These are phyloP conservation scores for Leptopilina drosophilae DNA, from an alignment of 2,888 invertebrate genomes.

Conservation along the genomic window DNA sequence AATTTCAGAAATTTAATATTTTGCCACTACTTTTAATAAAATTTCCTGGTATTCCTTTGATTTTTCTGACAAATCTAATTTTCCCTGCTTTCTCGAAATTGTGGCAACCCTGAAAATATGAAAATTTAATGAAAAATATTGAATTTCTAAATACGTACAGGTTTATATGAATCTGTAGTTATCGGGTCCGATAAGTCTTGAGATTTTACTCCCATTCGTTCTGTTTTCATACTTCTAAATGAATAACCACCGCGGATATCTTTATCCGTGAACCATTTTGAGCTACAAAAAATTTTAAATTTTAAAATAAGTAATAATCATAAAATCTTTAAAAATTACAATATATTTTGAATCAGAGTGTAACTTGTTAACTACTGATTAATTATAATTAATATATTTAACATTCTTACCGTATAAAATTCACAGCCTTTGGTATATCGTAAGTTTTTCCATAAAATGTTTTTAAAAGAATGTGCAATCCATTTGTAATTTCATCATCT, in stretches of 20 bases:
- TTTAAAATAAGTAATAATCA: not conserved
- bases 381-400: constrained; percentile 1
- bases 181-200: constrained; percentile 81
- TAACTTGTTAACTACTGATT: not conserved
- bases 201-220: constrained; percentile 78
- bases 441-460: constrained; percentile 79
- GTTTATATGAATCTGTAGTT: constrained; percentile 75
- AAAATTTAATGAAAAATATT: no score
- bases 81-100: no score
- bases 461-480: constrained; percentile 78
- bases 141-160: constrained; percentile 59
- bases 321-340: no score
- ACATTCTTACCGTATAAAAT: constrained; percentile 78
- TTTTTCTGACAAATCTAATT: no score
- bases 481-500: constrained; percentile 79
- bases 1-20: no score
- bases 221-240: constrained; percentile 79
- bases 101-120: no score
- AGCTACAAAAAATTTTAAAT: constrained; percentile 76
- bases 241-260: constrained; percentile 86
- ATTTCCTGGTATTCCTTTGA: no score
- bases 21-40: no score
- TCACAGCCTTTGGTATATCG: constrained; percentile 78
- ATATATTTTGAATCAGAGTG: no score
- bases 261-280: constrained; percentile 85